These are phyloP conservation scores for Alligator mississippiensis DNA, from an alignment of 2,113 vertebrate genomes.

Conservation along the genomic window DNA sequence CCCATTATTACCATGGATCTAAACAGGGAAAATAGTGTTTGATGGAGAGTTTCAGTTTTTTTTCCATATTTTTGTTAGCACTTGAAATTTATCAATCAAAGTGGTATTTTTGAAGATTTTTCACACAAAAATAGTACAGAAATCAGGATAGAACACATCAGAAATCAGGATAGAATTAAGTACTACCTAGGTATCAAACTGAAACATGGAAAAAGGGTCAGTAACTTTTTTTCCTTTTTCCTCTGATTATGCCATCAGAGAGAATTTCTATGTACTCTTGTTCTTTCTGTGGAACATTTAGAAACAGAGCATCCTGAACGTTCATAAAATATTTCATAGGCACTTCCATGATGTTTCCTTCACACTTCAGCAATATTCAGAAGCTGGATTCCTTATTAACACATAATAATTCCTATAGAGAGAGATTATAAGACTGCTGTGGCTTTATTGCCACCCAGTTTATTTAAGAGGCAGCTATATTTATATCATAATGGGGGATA, in stretches of 20 bases:
- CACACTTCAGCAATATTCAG: not conserved
- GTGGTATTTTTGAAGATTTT: constrained; percentile 58
- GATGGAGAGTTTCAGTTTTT: constrained; percentile 20
- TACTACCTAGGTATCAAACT: constrained; percentile 47
- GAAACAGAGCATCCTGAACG: constrained; percentile 40
- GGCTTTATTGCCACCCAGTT: not conserved
- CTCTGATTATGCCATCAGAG: constrained; percentile 60
- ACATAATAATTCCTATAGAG: not conserved
- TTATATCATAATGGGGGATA: not conserved
- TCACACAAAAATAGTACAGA: constrained; percentile 42
- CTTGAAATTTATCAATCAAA: constrained; percentile 56
- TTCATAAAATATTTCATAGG: constrained; percentile 35
- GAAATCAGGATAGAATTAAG: constrained; percentile 62
- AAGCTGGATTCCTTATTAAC: not conserved
- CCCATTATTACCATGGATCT: not conserved
- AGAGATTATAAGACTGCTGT: not conserved
- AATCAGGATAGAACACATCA: constrained; percentile 29
- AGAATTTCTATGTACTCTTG: constrained; percentile 68
- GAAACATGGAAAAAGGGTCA: constrained; percentile 43
- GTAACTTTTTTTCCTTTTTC: constrained; percentile 63
- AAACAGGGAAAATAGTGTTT: not conserved
- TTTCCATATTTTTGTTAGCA: constrained; percentile 46
- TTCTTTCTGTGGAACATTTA: constrained; percentile 47
- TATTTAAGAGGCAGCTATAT: not conserved
- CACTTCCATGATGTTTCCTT: not conserved